A percentile compares a stretch with the other conserved stretches of the same genome.
These are phyloP conservation scores for Poecile atricapillus DNA, from an alignment of 2,113 vertebrate genomes.

Conservation along the genomic window DNA sequence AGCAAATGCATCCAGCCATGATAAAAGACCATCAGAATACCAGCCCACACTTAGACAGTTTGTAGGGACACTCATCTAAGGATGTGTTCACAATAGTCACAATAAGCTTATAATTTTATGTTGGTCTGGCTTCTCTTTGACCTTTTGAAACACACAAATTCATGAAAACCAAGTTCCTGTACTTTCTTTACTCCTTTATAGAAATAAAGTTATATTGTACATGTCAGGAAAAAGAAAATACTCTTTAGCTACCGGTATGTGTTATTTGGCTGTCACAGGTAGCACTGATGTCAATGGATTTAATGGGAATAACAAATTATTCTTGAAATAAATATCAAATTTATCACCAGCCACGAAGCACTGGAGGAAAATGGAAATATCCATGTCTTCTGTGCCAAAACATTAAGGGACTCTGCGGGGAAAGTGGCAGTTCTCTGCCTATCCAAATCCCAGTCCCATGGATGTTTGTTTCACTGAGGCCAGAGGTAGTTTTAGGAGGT, in stretches of 20 bases:
- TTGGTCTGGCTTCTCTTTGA: background rate
- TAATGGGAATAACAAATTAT: background rate
- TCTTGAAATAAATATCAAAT: background rate
- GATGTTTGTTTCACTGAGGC: background rate
- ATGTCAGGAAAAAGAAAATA: background rate
- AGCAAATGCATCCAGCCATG: background rate
- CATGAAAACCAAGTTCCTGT: background rate
- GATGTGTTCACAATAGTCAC: background rate
- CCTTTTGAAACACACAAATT: background rate
- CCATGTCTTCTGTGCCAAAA: background rate
- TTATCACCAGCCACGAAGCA: background rate
- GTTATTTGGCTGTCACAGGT: background rate
- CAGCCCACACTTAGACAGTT: fast-evolving
- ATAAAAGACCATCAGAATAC: background rate
- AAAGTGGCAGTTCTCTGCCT: background rate
- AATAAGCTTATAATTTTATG: background rate
- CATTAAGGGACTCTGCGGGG: fast-evolving
- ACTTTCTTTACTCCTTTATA: background rate
- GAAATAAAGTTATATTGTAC: background rate
- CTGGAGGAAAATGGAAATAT: background rate
- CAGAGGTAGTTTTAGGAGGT: background rate
- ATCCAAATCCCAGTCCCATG: background rate
- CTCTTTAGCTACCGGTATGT: background rate
- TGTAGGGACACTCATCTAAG: background rate
- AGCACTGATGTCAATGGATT: background rate